Percentiles rank a stretch among this genome's conserved stretches.
Evolutionary conservation across 2,888 invertebrate species (phyloP).

Genomic region (Teleiodes luculella): DNA sequence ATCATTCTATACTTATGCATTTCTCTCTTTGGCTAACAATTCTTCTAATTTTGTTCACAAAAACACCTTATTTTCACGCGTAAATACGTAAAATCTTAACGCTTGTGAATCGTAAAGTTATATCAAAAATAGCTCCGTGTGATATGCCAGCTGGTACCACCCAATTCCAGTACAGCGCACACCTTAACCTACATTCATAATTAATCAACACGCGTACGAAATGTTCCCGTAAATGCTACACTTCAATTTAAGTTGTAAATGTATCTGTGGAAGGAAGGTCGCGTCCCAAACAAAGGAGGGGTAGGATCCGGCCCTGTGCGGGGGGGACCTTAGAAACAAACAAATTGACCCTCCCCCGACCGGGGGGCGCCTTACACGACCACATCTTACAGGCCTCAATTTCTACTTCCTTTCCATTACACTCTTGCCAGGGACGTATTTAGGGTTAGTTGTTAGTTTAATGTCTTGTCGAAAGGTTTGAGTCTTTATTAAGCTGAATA

Average conservation of each 20-base stretch:
- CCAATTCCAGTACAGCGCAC: not conserved
- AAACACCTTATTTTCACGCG: no score
- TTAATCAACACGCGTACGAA: constrained; percentile 34
- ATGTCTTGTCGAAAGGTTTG: no score
- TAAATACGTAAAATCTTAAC: no score
- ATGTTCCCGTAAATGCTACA: constrained; percentile 40
- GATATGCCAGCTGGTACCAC: not conserved
- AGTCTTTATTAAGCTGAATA: no score
- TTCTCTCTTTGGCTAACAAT: no score
- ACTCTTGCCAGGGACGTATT: constrained; percentile 23
- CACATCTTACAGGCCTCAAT: constrained; percentile 78
- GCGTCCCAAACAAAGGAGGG: constrained; percentile 65
- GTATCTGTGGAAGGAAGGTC: constrained; percentile 53
- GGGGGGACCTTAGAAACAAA: constrained; percentile 72
- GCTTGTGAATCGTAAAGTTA: no score
- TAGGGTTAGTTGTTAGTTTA: no score
- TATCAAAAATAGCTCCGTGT: not conserved
- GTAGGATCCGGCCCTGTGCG: constrained; percentile 70
- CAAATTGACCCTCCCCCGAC: constrained; percentile 56
- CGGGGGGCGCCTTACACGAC: constrained; percentile 66
- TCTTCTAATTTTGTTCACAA: no score
- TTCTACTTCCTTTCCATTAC: constrained; percentile 78
- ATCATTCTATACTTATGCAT: no score
- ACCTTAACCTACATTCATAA: constrained; percentile 19
- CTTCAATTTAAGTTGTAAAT: constrained; percentile 70